Evolutionary conservation across 2,113 vertebrate species (phyloP), one percentile per base, ranked within the genome.

Genomic region (Grallaria varia): DNA sequence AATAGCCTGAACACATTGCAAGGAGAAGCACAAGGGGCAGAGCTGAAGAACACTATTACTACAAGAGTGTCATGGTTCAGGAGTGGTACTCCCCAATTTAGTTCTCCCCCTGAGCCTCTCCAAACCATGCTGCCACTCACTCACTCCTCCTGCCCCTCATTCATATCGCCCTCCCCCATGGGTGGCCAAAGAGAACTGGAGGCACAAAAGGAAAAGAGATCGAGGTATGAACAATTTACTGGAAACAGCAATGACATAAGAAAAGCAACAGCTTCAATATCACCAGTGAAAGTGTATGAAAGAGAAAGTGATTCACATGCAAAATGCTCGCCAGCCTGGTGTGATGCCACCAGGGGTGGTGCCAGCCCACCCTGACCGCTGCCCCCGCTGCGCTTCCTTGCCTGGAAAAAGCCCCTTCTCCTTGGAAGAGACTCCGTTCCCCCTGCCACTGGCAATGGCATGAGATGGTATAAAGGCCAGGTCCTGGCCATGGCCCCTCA

Each of bases 1-100:
- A 71, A 31, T 7, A 71, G 62, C 62, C 47, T 17, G 10, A 58
- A 44, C 0, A 1, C 12, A 9, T 22, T 1, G 2, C 37, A 60
- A 79, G 66, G 60, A 78, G 72, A 52, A 76, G n/a, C 37, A 40
- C 40, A 40, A 50, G 37, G 15, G 33, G 33, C 23, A 17, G 15
- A 31, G 37, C 42, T 33, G 45, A 60, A 87, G 40, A 56, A 66
- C 17, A 16, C 35, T 72, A 24, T 39, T 71, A 24, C 59, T 68
- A 62, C 30, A 39, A 53, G 66, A 53, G 20, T 14, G 15, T 18
- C 7, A 8, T 55, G 50, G 21, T 25, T 72, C 33, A 24, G 37
- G 30, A 40, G 33, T 23, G 35, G 30, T 55, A 9, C 30, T 55
- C 37, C 37, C 30, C 69, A 72, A 2, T 72, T 72, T 25, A 25